phyloP scores from a whole-genome alignment of 2,888 invertebrate species.

The Macaria liturata region DNA sequence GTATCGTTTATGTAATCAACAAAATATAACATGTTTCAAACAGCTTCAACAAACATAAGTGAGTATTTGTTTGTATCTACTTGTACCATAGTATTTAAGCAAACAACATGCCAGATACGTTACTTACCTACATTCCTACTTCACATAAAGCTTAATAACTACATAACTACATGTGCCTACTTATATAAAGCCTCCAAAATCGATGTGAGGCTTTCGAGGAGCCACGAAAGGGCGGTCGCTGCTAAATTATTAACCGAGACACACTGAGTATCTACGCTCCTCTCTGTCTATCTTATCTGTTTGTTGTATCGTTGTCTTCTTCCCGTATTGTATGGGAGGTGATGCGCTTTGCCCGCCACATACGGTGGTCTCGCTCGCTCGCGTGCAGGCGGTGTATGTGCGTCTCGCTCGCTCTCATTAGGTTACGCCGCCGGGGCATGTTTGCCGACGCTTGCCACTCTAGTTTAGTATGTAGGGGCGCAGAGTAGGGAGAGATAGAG shows the following conservation, averaged over 20 bases:
- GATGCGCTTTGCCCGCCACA: conserved; percentile 79
- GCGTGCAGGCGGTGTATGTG: conserved; percentile 34
- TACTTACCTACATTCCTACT: neutral
- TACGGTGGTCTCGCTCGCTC: conserved; percentile 56
- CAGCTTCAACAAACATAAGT: no score
- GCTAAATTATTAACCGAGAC: conserved; percentile 76
- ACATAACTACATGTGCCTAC: neutral
- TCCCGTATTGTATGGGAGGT: conserved; percentile 52
- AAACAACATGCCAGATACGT: no score
- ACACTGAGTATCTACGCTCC: conserved; percentile 64
- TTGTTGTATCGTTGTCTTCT: conserved; percentile 43
- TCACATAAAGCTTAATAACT: neutral
- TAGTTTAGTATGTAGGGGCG: conserved; percentile 57
- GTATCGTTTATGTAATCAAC: no score
- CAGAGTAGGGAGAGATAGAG: conserved; percentile 47
- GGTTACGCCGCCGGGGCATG: conserved; percentile 70
- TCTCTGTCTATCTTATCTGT: conserved; percentile 44
- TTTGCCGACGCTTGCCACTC: conserved; percentile 79
- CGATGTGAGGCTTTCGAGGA: conserved; percentile 42
- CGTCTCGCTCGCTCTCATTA: conserved; percentile 75
- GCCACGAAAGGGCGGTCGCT: conserved; percentile 71
- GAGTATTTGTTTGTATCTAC: no score
- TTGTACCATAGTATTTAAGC: no score
- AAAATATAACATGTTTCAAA: no score
- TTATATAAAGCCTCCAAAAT: conserved; percentile 39